Conservation (phyloP, 1,140 invertebrate genomes). For the Probaryconus sp. region DNA sequence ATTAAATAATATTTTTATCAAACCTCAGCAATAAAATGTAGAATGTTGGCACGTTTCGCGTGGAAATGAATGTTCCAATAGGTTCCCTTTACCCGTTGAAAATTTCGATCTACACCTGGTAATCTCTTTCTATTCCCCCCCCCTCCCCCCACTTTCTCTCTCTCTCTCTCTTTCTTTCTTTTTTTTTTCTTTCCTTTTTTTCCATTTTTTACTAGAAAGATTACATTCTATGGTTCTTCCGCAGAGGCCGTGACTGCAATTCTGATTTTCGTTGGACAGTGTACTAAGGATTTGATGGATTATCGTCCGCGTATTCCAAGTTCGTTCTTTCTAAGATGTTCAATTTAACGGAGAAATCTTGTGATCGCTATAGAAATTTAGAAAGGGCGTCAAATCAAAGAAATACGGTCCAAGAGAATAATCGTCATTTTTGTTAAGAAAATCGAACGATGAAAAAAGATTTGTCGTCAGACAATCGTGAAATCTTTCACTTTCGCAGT, state of each 20-base stretch:
- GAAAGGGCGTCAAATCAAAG: constrained; percentile 44
- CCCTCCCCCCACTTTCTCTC: neutral
- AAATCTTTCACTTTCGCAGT: neutral
- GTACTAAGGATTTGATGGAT: constrained; percentile 61
- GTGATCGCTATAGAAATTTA: constrained; percentile 51
- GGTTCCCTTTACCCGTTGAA: constrained; percentile 45
- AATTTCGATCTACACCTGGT: constrained; percentile 59
- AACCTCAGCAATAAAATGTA: constrained; percentile 41
- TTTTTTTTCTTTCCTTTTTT: constrained; percentile 29
- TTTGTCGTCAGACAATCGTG: constrained; percentile 6
- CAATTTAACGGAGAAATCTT: constrained; percentile 58
- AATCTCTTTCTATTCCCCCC: constrained; percentile 36
- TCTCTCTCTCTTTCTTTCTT: constrained; percentile 2
- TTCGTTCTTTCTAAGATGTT: constrained; percentile 56
- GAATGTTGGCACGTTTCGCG: constrained; percentile 38
- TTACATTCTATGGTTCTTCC: constrained; percentile 58
- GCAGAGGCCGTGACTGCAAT: constrained; percentile 60
- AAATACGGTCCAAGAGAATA: constrained; percentile 37
- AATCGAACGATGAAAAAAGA: constrained; percentile 31
- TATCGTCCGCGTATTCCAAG: constrained; percentile 56
- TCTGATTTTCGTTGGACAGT: constrained; percentile 59
- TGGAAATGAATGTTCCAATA: constrained; percentile 59
- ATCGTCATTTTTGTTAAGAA: constrained; percentile 37
- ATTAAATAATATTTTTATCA: constrained; percentile 45
- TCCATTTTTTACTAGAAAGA: constrained; percentile 42